A percentile compares a stretch with the other conserved stretches of the same genome.
phyloP scores from a whole-genome alignment of 1,140 invertebrate species.

The Grapholita molesta region DNA sequence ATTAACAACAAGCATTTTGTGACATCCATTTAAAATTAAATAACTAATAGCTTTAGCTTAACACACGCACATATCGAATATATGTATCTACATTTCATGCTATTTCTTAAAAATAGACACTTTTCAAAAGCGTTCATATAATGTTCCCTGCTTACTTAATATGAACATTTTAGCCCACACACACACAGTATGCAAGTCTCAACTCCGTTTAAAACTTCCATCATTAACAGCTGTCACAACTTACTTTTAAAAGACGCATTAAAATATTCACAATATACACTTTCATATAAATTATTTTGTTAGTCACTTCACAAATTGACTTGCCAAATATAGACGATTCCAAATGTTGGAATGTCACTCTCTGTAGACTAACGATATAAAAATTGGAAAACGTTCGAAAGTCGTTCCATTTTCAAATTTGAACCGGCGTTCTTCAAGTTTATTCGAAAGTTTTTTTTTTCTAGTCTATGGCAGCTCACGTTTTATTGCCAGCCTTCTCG shows the following conservation, averaged over 20 bases:
- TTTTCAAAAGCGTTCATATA: not conserved
- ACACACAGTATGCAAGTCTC: not conserved
- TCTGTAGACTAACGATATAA: not conserved
- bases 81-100: constrained; percentile 10
- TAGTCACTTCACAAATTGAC: constrained; percentile 12
- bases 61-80: constrained; percentile 11
- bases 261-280: constrained; percentile 16
- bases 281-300: not conserved
- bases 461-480: constrained; percentile 44
- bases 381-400: constrained; percentile 3
- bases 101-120: constrained; percentile 12
- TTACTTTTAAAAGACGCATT: not conserved
- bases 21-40: constrained; percentile 6
- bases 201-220: not conserved
- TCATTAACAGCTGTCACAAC: not conserved
- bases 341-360: constrained; percentile 11
- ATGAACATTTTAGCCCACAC: not conserved
- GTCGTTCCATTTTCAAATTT: not conserved
- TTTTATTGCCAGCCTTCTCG: constrained; percentile 77
- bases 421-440: not conserved
- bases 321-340: not conserved
- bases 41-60: constrained; percentile 1
- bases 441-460: not conserved
- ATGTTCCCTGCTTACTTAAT: constrained; percentile 1
- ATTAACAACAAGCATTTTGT: constrained; percentile 3